Base-by-base conservation (phyloP, 1,140 invertebrate genomes). In the Orussus abietinus region DNA sequence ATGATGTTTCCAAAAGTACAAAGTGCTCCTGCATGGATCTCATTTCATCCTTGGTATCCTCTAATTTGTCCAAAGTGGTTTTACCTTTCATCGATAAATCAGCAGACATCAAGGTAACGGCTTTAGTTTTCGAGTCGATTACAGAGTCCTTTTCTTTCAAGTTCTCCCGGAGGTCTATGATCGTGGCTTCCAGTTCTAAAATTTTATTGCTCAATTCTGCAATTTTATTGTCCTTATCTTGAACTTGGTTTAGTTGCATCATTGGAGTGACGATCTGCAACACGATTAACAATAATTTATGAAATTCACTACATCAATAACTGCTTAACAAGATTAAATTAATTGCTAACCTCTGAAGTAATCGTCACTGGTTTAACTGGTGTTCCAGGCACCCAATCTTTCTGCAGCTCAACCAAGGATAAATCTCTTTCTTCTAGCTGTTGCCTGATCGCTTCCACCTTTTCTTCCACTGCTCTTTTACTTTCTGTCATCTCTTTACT, bases 121-220 rank as follows among this genome's bases (percentile, higher is more conserved):
- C 88, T 70, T 84, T 82, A 48, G 86, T 90, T 65, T 88, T 80
- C 7, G 89, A 83, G 65, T 87, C 81, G 57, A 92, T 89, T 29
- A 93, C 85, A 56, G 84, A 83, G 64, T 91, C 87, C 65, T 92
- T 92, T 59, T 92, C 89, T 57, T 83, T 83, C 12, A 90, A 75
- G 67, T 83, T 85, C 68, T 91, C 88, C 72, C 84, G 80, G 38
- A 86, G 72, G 67, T 85, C 83, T 21, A 85, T 56, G 33, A 86
- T 75, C 46, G 72, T 77, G 6, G 75, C 78, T 60, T 88, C 82
- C 47, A 86, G 62, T 61, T 81, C 78, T 46, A 75, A 64, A 40
- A 83, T 75, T 63, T 77, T 80, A 12, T 52, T 51, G 61, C 66
- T 72, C n/a, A 77, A 51, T 39, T 77, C 72, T 2, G 55, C 42